phyloP scores from a whole-genome alignment of 2,113 vertebrate genomes.

The Nansenia antarctica region DNA sequence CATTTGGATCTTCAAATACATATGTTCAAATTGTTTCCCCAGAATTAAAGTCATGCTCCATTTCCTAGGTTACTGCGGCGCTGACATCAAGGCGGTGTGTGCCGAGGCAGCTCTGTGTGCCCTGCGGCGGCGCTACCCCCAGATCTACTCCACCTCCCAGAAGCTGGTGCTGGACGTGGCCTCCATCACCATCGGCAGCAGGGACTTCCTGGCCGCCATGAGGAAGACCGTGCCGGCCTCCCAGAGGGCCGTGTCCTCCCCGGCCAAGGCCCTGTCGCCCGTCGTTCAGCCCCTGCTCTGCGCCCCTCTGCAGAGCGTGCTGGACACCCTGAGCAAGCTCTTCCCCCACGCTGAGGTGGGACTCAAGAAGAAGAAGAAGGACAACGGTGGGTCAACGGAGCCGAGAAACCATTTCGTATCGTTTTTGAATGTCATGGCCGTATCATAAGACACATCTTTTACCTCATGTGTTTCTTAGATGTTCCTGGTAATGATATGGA shows the following conservation, averaged over 20 bases:
- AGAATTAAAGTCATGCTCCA: not conserved
- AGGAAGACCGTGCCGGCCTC: slow-evolving; percentile 87
- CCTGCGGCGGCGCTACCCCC: slow-evolving; percentile 89
- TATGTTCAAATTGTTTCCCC: not conserved
- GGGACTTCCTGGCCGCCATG: slow-evolving; percentile 88
- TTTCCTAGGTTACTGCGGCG: slow-evolving; percentile 91
- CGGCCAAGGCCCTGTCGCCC: slow-evolving; percentile 81
- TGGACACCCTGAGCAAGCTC: slow-evolving; percentile 77
- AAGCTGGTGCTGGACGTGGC: slow-evolving; percentile 87
- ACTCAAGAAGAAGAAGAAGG: slow-evolving; percentile 67
- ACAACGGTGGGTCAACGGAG: slow-evolving; percentile 64
- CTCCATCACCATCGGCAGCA: slow-evolving; percentile 83
- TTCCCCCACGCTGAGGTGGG: slow-evolving; percentile 86
- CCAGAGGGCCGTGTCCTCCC: slow-evolving; percentile 84
- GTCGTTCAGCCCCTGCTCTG: slow-evolving; percentile 83
- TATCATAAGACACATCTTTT: not conserved
- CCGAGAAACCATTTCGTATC: not conserved
- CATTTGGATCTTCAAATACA: not conserved
- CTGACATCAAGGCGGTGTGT: slow-evolving; percentile 93
- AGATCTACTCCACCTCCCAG: slow-evolving; percentile 87
- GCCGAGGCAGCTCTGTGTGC: slow-evolving; percentile 91
- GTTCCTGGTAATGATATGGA: slow-evolving; percentile 65
- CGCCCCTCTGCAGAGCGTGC: slow-evolving; percentile 71
- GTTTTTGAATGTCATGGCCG: not conserved
- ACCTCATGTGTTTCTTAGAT: slow-evolving; percentile 35